These are phyloP conservation scores for Alauda arvensis DNA, from an alignment of 2,797 vertebrate species.

Conservation along the genomic window DNA sequence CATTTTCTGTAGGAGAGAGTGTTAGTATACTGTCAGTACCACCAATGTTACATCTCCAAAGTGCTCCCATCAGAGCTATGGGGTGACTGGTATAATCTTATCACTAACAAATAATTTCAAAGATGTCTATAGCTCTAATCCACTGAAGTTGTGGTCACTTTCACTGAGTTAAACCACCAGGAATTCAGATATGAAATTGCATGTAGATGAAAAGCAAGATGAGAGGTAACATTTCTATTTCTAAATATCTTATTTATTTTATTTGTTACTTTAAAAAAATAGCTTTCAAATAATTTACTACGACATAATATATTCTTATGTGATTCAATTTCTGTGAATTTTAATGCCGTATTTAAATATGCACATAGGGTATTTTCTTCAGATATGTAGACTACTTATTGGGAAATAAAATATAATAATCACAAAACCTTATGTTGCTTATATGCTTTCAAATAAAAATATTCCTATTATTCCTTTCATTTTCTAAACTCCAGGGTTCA, in stretches of 20 bases:
- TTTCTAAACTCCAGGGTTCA: background rate
- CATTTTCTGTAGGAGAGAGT: background rate
- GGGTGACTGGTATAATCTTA: background rate
- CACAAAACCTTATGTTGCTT: background rate
- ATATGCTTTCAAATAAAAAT: background rate
- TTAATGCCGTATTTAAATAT: background rate
- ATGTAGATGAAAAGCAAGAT: background rate
- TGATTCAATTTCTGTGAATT: background rate
- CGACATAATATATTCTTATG: background rate
- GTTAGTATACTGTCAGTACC: background rate
- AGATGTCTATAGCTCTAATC: background rate
- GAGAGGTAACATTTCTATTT: background rate
- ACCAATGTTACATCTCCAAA: background rate
- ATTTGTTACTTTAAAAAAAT: background rate
- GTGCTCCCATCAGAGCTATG: background rate
- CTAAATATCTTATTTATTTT: background rate
- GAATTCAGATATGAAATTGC: background rate
- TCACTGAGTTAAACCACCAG: background rate
- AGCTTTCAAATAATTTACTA: background rate
- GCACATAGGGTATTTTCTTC: background rate
- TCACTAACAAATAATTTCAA: background rate
- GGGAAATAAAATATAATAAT: background rate
- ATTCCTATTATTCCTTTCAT: background rate
- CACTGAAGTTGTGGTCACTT: background rate
- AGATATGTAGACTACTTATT: background rate